Conservation (phyloP, 2,888 invertebrate genomes). For the Lepidocyrtinus sp. region DNA sequence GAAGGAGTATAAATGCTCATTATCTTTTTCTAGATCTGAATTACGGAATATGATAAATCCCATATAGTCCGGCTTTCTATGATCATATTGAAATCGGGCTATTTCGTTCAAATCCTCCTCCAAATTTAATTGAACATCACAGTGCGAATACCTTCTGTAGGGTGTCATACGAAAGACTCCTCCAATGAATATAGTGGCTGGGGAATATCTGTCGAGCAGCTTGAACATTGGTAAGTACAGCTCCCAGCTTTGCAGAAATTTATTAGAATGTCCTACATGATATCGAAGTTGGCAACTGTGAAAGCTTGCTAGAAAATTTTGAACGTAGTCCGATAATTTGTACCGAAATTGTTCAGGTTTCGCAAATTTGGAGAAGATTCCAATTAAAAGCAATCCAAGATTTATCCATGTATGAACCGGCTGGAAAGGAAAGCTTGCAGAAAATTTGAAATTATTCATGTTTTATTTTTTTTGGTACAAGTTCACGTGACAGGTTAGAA, state of each 20-base stretch:
- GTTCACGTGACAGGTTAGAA: too few species aligned
- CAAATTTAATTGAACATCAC: constrained; percentile 26
- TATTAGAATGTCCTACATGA: constrained; percentile 20
- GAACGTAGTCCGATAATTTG: not conserved
- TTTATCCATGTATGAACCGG: too few species aligned
- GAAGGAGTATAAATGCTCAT: not conserved
- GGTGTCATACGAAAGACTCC: not conserved
- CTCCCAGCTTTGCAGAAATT: not conserved
- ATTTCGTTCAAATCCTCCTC: not conserved
- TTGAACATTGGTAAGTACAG: constrained; percentile 3
- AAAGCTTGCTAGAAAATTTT: constrained; percentile 14
- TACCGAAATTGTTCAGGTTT: too few species aligned
- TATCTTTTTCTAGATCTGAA: not conserved
- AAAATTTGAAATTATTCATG: too few species aligned
- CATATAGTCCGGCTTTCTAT: constrained; percentile 18
- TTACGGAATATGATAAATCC: constrained; percentile 22
- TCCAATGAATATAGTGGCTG: constrained; percentile 14
- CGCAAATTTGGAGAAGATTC: too few species aligned
- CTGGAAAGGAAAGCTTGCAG: too few species aligned
- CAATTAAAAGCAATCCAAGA: too few species aligned
- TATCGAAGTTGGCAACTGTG: constrained; percentile 20
- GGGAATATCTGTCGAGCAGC: not conserved
- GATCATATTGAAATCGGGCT: not conserved
- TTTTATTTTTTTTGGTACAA: too few species aligned
- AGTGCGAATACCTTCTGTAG: constrained; percentile 19